These are phyloP conservation scores for Papilio machaon DNA, from an alignment of 1,140 invertebrate genomes.

Conservation along the genomic window DNA sequence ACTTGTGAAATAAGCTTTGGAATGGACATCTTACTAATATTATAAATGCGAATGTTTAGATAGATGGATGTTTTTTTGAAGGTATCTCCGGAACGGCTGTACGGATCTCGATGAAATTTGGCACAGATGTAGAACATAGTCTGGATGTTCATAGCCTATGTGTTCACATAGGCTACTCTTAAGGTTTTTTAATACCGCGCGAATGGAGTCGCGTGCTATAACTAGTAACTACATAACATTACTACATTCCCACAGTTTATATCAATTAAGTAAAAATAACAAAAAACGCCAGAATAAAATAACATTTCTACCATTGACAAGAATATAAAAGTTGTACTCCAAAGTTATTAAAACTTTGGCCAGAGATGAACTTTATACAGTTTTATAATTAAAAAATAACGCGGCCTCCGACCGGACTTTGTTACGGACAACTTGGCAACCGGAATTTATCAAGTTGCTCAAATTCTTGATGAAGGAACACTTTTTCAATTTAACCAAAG, in stretches of 20 bases:
- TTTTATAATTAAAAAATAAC: slow-evolving; percentile 32
- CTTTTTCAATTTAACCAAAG: slow-evolving; percentile 14
- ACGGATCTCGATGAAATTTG: too few species aligned
- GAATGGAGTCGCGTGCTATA: too few species aligned
- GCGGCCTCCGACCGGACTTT: neutral
- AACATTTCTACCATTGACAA: neutral
- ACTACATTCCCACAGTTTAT: neutral
- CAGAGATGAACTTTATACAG: slow-evolving; percentile 20
- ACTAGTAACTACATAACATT: too few species aligned
- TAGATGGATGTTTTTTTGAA: too few species aligned
- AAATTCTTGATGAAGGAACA: slow-evolving; percentile 28
- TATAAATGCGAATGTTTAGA: too few species aligned
- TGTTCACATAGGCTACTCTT: too few species aligned
- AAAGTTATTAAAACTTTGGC: slow-evolving; percentile 21
- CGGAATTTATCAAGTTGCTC: neutral
- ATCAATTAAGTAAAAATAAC: neutral
- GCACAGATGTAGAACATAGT: too few species aligned
- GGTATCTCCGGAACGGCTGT: too few species aligned
- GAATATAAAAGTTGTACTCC: slow-evolving; percentile 6
- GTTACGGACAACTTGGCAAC: slow-evolving; percentile 13
- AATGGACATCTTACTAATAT: too few species aligned
- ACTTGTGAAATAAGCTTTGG: too few species aligned
- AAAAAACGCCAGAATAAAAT: neutral
- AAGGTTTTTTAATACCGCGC: too few species aligned
- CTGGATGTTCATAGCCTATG: too few species aligned